Conservation (phyloP, 2,888 invertebrate species). For the Cephus nigrinus region DNA sequence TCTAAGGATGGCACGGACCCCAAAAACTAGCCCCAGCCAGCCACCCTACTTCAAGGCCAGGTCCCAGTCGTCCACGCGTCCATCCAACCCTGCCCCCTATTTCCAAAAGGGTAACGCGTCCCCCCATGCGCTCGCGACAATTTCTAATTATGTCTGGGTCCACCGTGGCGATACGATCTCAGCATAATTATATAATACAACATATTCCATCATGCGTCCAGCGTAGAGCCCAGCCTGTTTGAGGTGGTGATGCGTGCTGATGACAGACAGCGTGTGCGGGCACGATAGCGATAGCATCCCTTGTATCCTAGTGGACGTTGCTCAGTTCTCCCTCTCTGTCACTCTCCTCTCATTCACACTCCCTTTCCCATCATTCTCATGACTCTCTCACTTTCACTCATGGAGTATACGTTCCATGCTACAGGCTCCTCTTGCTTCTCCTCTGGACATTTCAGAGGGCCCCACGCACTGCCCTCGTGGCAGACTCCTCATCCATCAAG, state of each 20-base stretch:
- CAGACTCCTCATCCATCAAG: slow-evolving; percentile 58
- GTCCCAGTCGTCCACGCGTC: neutral
- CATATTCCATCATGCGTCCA: slow-evolving; percentile 53
- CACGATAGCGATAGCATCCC: slow-evolving; percentile 55
- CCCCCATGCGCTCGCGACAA: slow-evolving; percentile 26
- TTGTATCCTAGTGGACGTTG: slow-evolving; percentile 53
- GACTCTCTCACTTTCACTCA: neutral
- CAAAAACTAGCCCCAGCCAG: neutral
- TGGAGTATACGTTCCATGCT: neutral
- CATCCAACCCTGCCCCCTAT: neutral
- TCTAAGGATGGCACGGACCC: neutral
- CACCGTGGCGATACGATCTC: slow-evolving; percentile 44
- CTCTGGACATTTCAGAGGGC: slow-evolving; percentile 28
- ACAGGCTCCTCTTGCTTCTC: slow-evolving; percentile 33
- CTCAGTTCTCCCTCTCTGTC: slow-evolving; percentile 24
- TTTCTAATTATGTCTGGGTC: slow-evolving; percentile 50
- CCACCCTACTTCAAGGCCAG: neutral
- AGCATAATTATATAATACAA: slow-evolving; percentile 55
- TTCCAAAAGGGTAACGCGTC: neutral
- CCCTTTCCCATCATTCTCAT: slow-evolving; percentile 7
- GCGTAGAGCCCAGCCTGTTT: slow-evolving; percentile 52
- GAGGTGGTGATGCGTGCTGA: slow-evolving; percentile 61
- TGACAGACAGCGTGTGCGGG: slow-evolving; percentile 61
- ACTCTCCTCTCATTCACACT: slow-evolving; percentile 8
- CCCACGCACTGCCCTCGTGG: slow-evolving; percentile 35